phyloP scores from a whole-genome alignment of 2,888 invertebrate genomes.

The Dolomedes plantarius region DNA sequence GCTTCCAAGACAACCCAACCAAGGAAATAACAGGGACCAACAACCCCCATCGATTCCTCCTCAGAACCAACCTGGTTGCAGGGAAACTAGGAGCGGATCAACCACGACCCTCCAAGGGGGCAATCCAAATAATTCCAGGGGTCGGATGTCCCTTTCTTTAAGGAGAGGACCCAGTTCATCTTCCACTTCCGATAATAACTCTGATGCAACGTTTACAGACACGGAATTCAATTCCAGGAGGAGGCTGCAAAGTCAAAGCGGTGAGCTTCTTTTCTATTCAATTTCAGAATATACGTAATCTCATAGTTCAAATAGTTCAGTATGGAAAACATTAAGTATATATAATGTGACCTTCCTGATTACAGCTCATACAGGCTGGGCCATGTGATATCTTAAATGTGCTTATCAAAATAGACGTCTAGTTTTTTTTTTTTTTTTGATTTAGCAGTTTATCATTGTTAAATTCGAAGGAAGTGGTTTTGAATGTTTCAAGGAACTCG shows the following conservation, averaged over 20 bases:
- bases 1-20: conserved; percentile 47
- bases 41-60: not conserved
- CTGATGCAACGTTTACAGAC: conserved; percentile 72
- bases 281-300: too few relatives aligned
- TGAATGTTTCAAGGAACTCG: too few relatives aligned
- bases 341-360: too few relatives aligned
- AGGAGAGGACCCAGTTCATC: conserved; percentile 71
- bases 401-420: too few relatives aligned
- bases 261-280: conserved; percentile 30
- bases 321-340: too few relatives aligned
- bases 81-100: conserved; percentile 52
- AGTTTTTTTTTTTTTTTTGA: too few relatives aligned
- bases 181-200: conserved; percentile 72
- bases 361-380: too few relatives aligned
- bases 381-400: too few relatives aligned
- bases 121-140: not conserved
- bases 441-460: too few relatives aligned
- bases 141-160: conserved; percentile 61
- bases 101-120: conserved; percentile 4
- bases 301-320: too few relatives aligned
- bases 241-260: conserved; percentile 47
- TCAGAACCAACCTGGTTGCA: not conserved
- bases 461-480: too few relatives aligned
- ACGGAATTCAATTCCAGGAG: conserved; percentile 60
- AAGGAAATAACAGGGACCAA: conserved; percentile 32